Evolutionary conservation across 2,113 vertebrate species (phyloP).

Genomic region (Zingel zingel): DNA sequence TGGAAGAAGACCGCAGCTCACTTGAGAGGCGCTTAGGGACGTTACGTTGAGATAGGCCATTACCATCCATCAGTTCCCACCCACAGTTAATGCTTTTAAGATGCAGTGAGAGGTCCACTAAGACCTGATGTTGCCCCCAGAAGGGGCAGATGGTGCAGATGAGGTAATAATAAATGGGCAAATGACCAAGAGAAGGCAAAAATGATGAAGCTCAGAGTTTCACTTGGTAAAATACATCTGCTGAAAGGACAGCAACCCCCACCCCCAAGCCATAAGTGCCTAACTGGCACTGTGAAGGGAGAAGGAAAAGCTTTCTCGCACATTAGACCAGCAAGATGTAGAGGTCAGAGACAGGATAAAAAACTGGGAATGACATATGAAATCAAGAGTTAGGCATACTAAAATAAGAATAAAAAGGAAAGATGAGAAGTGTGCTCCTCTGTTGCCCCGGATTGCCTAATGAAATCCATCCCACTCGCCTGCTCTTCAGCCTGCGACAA

Average conservation of each 20-base stretch:
- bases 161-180: constrained; percentile 82
- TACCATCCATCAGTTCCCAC: constrained; percentile 82
- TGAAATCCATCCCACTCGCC: constrained; percentile 82
- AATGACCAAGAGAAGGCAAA: constrained; percentile 74
- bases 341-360: constrained; percentile 63
- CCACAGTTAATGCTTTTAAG: constrained; percentile 82
- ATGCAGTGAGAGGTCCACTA: constrained; percentile 76
- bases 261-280: constrained; percentile 58
- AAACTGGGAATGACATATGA: constrained; percentile 55
- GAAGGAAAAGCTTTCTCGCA: constrained; percentile 64
- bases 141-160: constrained; percentile 79
- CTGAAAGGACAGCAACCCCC: constrained; percentile 65
- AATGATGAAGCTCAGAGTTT: constrained; percentile 75
- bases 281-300: constrained; percentile 50
- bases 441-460: constrained; percentile 75
- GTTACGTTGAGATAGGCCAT: constrained; percentile 72
- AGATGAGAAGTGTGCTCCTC: constrained; percentile 58
- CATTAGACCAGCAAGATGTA: constrained; percentile 62
- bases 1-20: constrained; percentile 63
- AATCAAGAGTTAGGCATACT: constrained; percentile 69
- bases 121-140: constrained; percentile 69
- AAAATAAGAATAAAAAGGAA: constrained; percentile 72
- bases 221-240: constrained; percentile 76
- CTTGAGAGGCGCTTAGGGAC: constrained; percentile 76
- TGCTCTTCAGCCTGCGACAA: constrained; percentile 81